phyloP scores from a whole-genome alignment of 2,888 invertebrate genomes.

The Temnothorax unifasciatus region DNA sequence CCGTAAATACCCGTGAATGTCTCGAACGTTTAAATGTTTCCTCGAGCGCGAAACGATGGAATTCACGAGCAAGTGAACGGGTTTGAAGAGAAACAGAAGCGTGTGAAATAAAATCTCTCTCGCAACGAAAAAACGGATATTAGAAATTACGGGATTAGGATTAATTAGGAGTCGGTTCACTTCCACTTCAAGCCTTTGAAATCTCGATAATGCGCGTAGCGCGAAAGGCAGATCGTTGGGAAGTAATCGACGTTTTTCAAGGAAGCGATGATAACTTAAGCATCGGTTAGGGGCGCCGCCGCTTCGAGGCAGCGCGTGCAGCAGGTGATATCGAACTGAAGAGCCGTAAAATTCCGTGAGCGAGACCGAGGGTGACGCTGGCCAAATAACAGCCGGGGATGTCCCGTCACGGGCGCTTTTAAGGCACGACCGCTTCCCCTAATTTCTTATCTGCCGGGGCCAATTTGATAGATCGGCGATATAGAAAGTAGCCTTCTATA shows the following conservation, averaged over 20 bases:
- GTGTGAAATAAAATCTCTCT: neutral
- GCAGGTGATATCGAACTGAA: conserved; percentile 69
- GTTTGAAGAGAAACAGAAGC: neutral
- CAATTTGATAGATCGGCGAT: conserved; percentile 82
- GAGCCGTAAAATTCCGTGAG: conserved; percentile 48
- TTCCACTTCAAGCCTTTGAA: neutral
- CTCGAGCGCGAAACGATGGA: conserved; percentile 30
- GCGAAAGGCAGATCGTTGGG: neutral
- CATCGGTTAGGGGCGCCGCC: neutral
- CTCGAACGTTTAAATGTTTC: conserved; percentile 23
- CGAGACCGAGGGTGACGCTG: conserved; percentile 68
- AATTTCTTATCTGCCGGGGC: conserved; percentile 74
- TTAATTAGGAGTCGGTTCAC: neutral
- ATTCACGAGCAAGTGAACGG: neutral
- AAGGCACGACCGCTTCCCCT: conserved; percentile 62
- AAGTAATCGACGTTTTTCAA: conserved; percentile 1
- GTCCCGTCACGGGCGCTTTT: conserved; percentile 78
- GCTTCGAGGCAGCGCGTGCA: conserved; percentile 59
- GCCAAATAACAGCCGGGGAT: conserved; percentile 65
- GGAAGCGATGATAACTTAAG: conserved; percentile 10
- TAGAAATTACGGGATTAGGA: neutral
- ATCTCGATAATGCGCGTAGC: neutral
- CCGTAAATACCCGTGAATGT: neutral
- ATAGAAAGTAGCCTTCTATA: conserved; percentile 72
- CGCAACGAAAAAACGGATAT: neutral